Evolutionary conservation across 2,113 vertebrate genomes (phyloP).

Genomic region (Promerops cafer): DNA sequence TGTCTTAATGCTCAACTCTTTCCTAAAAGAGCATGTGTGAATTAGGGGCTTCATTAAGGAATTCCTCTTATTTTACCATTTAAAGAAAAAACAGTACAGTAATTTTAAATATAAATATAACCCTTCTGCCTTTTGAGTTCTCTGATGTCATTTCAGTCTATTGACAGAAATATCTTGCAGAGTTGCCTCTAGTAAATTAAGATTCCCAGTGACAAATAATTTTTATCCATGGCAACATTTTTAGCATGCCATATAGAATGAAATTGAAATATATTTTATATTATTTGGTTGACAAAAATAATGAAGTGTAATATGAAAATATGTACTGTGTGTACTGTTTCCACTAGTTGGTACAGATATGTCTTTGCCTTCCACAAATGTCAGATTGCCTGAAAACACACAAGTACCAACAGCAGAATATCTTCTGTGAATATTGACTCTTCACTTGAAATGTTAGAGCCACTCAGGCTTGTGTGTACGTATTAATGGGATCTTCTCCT

Average conservation of each 20-base stretch:
- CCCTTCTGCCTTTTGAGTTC: neutral
- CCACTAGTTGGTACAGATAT: neutral
- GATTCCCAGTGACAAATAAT: neutral
- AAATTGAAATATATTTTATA: neutral
- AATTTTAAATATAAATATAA: neutral
- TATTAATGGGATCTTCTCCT: neutral
- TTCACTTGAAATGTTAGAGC: neutral
- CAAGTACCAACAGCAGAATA: neutral
- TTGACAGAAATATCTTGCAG: neutral
- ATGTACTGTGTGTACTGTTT: neutral
- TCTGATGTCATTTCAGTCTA: neutral
- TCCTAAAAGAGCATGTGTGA: neutral
- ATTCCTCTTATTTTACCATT: neutral
- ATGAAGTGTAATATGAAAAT: neutral
- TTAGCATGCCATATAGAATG: neutral
- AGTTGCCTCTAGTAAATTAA: neutral
- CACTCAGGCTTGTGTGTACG: neutral
- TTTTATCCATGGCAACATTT: neutral
- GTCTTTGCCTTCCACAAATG: neutral
- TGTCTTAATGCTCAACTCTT: neutral
- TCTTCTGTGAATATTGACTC: neutral
- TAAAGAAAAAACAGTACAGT: neutral
- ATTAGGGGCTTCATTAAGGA: neutral
- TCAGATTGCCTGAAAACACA: neutral
- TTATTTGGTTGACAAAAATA: neutral